phyloP scores from a whole-genome alignment of 2,797 vertebrate genomes.

The Chelmon rostratus region DNA sequence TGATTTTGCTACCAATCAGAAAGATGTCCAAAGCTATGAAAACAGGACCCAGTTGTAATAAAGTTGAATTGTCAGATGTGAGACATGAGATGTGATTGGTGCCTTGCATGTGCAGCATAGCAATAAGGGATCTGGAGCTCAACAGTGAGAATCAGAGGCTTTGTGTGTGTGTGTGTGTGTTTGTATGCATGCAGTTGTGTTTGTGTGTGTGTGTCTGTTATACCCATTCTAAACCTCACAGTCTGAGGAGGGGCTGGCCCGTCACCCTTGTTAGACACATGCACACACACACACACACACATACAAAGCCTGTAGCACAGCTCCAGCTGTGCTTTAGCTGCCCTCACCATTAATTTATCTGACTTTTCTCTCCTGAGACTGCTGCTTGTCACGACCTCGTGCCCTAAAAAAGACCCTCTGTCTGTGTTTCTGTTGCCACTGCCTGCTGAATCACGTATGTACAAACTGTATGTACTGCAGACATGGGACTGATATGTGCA shows the following conservation, averaged over 20 bases:
- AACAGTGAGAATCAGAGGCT: not conserved
- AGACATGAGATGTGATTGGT: slow-evolving; percentile 5
- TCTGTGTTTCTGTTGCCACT: slow-evolving; percentile 2
- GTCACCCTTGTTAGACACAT: slow-evolving; percentile 41
- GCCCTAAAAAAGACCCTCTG: slow-evolving; percentile 21
- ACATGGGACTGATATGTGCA: not conserved
- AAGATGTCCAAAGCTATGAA: not conserved
- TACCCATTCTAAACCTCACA: slow-evolving; percentile 28
- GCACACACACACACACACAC: slow-evolving; percentile 34
- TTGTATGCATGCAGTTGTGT: not conserved
- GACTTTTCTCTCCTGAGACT: slow-evolving; percentile 39
- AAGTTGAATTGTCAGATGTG: not conserved
- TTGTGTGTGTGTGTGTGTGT: not conserved
- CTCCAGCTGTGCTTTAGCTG: slow-evolving; percentile 61
- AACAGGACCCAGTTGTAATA: not conserved
- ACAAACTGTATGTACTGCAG: not conserved
- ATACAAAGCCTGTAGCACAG: slow-evolving; percentile 8
- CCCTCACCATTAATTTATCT: slow-evolving; percentile 60
- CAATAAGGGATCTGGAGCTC: slow-evolving; percentile 11
- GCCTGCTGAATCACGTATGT: slow-evolving; percentile 8
- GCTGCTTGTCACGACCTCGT: slow-evolving; percentile 35
- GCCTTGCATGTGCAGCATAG: not conserved
- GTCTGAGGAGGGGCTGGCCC: slow-evolving; percentile 18
- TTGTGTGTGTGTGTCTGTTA: slow-evolving; percentile 8
- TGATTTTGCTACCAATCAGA: not conserved